Evolutionary conservation across 1,140 invertebrate species (phyloP).

Genomic region (Calephelis nemesis): DNA sequence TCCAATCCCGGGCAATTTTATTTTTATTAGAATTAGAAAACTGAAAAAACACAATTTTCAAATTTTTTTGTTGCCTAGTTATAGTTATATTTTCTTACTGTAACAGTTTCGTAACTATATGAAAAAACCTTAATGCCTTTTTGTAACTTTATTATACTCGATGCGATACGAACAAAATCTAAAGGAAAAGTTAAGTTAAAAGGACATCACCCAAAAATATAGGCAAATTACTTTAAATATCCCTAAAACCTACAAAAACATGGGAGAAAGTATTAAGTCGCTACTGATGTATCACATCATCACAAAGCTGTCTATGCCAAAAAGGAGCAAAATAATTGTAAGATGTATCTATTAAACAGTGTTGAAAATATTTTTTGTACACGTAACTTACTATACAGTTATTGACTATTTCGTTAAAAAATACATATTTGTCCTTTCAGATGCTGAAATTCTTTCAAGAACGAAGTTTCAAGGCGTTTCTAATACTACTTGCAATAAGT

Average conservation of each 20-base stretch:
- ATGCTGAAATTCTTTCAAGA: slow-evolving; percentile 48
- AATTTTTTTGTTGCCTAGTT: too few relatives aligned
- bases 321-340: slow-evolving; percentile 80
- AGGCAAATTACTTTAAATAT: slow-evolving; percentile 88
- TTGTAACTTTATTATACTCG: too few relatives aligned
- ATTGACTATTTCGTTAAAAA: too few relatives aligned
- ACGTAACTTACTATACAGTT: too few relatives aligned
- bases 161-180: slow-evolving; percentile 84
- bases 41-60: too few relatives aligned
- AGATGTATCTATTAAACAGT: slow-evolving; percentile 82
- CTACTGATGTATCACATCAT: slow-evolving; percentile 75
- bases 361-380: slow-evolving; percentile 65
- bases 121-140: too few relatives aligned
- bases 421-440: slow-evolving; percentile 36
- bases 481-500: slow-evolving; percentile 44
- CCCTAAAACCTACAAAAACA: slow-evolving; percentile 81
- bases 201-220: slow-evolving; percentile 88
- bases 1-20: too few relatives aligned
- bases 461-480: slow-evolving; percentile 42
- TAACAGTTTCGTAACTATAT: too few relatives aligned
- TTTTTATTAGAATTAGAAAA: too few relatives aligned
- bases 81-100: too few relatives aligned
- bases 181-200: slow-evolving; percentile 84
- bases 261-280: slow-evolving; percentile 83
- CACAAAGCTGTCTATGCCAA: slow-evolving; percentile 80